phyloP scores from a whole-genome alignment of 2,888 invertebrate genomes.

The Torymus auratus region DNA sequence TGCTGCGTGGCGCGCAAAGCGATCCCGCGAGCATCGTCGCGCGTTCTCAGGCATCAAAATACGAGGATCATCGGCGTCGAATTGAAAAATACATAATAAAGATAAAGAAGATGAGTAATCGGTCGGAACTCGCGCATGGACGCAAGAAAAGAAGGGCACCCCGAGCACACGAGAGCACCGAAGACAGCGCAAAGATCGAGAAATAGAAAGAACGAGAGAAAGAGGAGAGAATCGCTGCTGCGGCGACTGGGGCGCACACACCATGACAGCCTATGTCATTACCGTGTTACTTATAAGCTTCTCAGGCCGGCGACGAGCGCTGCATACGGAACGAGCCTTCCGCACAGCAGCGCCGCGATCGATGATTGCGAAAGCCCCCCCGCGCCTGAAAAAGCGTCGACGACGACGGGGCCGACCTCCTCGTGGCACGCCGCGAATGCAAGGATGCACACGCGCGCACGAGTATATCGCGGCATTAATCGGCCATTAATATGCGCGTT shows the following conservation, averaged over 20 bases:
- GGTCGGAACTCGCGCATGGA: neutral
- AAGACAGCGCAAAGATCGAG: neutral
- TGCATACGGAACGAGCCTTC: constrained; percentile 64
- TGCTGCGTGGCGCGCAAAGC: neutral
- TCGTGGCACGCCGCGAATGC: constrained; percentile 66
- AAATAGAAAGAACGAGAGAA: neutral
- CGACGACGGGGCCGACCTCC: constrained; percentile 12
- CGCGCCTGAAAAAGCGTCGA: constrained; percentile 64
- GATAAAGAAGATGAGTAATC: constrained; percentile 38
- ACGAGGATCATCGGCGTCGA: neutral
- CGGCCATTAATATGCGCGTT: constrained; percentile 69
- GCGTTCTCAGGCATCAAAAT: neutral
- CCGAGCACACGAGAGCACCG: neutral
- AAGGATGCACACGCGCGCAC: constrained; percentile 61
- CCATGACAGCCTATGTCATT: constrained; percentile 72
- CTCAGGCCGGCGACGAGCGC: constrained; percentile 61
- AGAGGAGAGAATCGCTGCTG: neutral
- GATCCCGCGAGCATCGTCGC: neutral
- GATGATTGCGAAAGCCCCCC: constrained; percentile 66
- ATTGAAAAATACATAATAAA: constrained; percentile 35
- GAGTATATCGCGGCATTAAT: constrained; percentile 32
- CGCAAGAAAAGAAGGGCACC: neutral
- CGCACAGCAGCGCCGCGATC: constrained; percentile 43
- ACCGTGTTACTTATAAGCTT: constrained; percentile 72
- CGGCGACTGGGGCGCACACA: constrained; percentile 20